Conservation (phyloP, 2,888 invertebrate genomes). For the Diogma glabrata region DNA sequence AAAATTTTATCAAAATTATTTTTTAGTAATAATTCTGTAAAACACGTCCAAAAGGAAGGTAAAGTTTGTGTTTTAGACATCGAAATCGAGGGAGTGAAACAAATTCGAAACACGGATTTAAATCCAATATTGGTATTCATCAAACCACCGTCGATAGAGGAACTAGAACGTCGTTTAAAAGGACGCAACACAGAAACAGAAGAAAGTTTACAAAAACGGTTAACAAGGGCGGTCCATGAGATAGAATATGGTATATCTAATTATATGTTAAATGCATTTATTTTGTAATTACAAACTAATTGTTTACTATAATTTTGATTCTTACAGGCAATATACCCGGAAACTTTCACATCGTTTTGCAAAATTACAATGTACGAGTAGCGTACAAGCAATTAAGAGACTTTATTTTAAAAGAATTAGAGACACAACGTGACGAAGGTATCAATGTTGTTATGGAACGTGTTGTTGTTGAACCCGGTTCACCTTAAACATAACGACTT, state of each 20-base stretch:
- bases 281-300: background rate
- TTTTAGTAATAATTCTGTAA: conserved; percentile 72
- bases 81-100: conserved; percentile 89
- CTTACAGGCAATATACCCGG: conserved; percentile 46
- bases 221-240: conserved; percentile 68
- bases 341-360: conserved; percentile 72
- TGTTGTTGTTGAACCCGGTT: background rate
- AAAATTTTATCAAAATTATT: too few species aligned
- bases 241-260: conserved; percentile 61
- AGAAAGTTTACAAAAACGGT: conserved; percentile 65
- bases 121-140: conserved; percentile 81
- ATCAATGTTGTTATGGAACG: conserved; percentile 22
- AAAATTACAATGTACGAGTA: conserved; percentile 69
- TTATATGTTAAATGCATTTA: too few species aligned
- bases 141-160: conserved; percentile 77
- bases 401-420: conserved; percentile 52
- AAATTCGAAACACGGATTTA: conserved; percentile 68
- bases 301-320: conserved; percentile 10
- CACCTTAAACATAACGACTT: too few species aligned
- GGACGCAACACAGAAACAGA: conserved; percentile 83
- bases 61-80: conserved; percentile 90
- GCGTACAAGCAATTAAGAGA: conserved; percentile 65
- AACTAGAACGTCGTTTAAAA: conserved; percentile 60
- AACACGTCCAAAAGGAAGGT: conserved; percentile 64
- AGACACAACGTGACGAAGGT: conserved; percentile 42